Evolutionary conservation across 2,113 vertebrate genomes (phyloP), one percentile per base, ranked within the genome.

Genomic region (Oxygymnocypris stewartii): DNA sequence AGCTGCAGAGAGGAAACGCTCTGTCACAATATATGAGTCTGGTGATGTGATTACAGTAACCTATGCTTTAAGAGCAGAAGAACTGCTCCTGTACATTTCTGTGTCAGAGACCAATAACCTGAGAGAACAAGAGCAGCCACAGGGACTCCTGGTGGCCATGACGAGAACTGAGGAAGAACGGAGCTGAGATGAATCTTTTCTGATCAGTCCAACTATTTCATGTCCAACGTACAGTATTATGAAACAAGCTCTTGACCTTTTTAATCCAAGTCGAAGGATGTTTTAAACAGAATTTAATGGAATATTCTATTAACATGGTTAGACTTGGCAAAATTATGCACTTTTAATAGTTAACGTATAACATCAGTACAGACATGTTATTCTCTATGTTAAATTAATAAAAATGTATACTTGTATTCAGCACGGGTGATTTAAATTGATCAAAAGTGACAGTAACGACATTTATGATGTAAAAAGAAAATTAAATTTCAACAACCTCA

Each of bases 111-210:
- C 0, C 12, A 18, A 44, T 12, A 18, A 44, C 4, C 9, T 65
- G 37, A 44, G 42, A 14, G 5, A 42, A 65, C 79, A 7, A 78
- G 14, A 78, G 47, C 75, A 16, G 78, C 54, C 31, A 80, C 35
- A 61, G 54, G 18, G 40, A 25, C 84, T 74, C 71, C 84, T 85
- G 85, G 59, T 85, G 87, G 59, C 13, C 28, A 73, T 3, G 44
- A 47, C 7, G 23, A 47, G 42, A 47, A 76, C 11, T 76, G 42
- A 47, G 23, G 23, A 25, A 44, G 12, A 47, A 47, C 4, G 44
- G 8, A 0, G 16, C 23, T 20, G 14, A 71, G 8, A 71, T 16
- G 0, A 20, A 57, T 20, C 16, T 57, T 57, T 69, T 18, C 13
- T 35, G n/a, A 65, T 25, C n/a, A 13, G 25, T 65, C 25, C 65